These are phyloP conservation scores for Adelphocoris suturalis DNA, from an alignment of 2,888 invertebrate genomes.

Conservation along the genomic window DNA sequence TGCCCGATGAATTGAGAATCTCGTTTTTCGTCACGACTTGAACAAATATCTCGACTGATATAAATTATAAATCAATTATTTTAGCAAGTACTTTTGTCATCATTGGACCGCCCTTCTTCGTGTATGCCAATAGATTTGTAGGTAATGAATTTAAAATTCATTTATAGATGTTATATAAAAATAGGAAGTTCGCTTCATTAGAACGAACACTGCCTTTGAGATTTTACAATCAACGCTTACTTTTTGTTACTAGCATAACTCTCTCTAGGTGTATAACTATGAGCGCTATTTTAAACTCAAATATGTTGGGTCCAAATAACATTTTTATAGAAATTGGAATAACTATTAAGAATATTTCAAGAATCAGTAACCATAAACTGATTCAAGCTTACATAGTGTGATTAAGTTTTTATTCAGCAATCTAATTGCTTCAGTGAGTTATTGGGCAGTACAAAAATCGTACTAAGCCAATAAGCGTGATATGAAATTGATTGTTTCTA, in stretches of 20 bases:
- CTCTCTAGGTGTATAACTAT: not conserved
- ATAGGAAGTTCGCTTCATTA: slow-evolving; percentile 17
- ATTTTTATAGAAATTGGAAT: not conserved
- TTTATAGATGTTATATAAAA: not conserved
- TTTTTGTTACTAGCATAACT: not conserved
- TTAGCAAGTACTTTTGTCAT: not conserved
- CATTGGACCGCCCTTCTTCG: not conserved
- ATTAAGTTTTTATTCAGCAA: not conserved
- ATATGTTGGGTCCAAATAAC: not conserved
- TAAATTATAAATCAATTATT: not conserved
- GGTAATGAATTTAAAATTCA: not conserved
- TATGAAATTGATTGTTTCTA: not conserved
- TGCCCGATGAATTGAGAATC: slow-evolving; percentile 1
- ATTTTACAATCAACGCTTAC: not conserved
- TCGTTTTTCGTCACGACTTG: not conserved
- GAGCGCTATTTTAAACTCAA: not conserved
- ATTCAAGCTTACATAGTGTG: slow-evolving; percentile 11
- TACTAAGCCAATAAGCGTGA: not conserved
- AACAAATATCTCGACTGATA: slow-evolving; percentile 16
- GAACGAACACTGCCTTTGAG: slow-evolving; percentile 36
- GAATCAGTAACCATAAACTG: not conserved
- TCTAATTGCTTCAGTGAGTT: not conserved
- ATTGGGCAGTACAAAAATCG: not conserved
- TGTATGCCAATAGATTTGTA: not conserved
- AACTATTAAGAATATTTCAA: not conserved